Percentiles rank a stretch among this genome's conserved stretches.
Evolutionary conservation across 2,113 vertebrate genomes (phyloP).

Genomic region (Miniopterus natalensis): DNA sequence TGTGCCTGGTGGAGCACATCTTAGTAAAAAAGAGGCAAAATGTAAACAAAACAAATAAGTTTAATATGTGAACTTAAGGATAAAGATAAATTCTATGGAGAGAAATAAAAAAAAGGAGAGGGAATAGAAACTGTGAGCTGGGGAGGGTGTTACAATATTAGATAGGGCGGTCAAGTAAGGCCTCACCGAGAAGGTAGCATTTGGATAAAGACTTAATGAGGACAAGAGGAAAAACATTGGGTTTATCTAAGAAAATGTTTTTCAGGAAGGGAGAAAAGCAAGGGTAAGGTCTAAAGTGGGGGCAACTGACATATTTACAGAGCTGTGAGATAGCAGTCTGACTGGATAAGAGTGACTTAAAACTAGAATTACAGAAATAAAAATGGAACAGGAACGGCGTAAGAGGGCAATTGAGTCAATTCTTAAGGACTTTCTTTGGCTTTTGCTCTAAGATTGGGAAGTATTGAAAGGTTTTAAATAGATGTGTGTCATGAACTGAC

Average conservation of each 20-base stretch:
- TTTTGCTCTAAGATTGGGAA: background rate
- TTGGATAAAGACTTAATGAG: background rate
- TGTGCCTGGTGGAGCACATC: background rate
- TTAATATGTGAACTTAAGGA: background rate
- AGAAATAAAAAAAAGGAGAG: background rate
- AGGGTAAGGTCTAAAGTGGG: background rate
- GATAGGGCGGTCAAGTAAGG: accelerated
- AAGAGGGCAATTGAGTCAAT: background rate
- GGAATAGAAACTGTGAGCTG: background rate
- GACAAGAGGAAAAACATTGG: background rate
- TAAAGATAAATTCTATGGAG: background rate
- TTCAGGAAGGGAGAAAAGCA: background rate
- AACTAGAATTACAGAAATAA: background rate
- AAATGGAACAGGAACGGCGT: background rate
- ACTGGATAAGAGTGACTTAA: background rate
- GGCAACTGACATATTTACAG: background rate
- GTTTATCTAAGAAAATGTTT: background rate
- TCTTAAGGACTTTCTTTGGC: background rate
- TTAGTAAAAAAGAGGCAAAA: background rate
- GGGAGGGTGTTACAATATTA: background rate
- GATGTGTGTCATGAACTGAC: background rate
- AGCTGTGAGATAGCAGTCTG: background rate
- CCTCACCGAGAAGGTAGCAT: background rate
- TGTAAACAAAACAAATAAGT: background rate
- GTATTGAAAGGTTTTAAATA: background rate